Percentiles rank a stretch among this genome's conserved stretches.
These are phyloP conservation scores for Ellobius talpinus DNA, from an alignment of 2,113 vertebrate genomes.

Conservation along the genomic window DNA sequence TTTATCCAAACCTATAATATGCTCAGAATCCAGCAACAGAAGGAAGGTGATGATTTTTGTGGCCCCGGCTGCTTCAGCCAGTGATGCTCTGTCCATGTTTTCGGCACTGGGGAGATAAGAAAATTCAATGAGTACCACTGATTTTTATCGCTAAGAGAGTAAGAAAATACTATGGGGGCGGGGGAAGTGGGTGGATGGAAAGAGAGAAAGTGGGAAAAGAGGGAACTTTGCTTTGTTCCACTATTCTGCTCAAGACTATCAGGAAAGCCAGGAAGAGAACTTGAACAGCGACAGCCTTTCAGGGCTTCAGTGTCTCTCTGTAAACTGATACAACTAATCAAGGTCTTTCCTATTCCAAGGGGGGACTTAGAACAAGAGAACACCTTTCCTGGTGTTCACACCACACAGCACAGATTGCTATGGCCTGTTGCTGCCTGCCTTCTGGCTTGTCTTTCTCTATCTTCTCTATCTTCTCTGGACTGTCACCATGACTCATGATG, in stretches of 20 bases:
- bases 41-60: no score
- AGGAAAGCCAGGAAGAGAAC: neutral
- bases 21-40: neutral
- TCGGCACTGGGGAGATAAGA: neutral
- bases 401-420: neutral
- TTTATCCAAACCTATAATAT: neutral
- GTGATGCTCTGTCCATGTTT: neutral
- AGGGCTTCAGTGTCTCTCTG: neutral
- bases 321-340: neutral
- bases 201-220: neutral
- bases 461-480: neutral
- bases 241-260: neutral
- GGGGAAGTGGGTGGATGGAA: neutral
- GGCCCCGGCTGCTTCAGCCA: neutral
- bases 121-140: neutral
- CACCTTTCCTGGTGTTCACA: neutral
- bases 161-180: neutral
- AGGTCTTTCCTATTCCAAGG: neutral
- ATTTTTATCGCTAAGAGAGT: constrained; percentile 2
- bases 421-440: neutral
- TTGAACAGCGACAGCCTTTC: neutral
- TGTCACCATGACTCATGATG: neutral
- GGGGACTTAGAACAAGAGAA: neutral
- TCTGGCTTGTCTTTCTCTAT: neutral
- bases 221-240: neutral